phyloP scores from a whole-genome alignment of 2,797 vertebrate genomes.

The Myotis myotis region DNA sequence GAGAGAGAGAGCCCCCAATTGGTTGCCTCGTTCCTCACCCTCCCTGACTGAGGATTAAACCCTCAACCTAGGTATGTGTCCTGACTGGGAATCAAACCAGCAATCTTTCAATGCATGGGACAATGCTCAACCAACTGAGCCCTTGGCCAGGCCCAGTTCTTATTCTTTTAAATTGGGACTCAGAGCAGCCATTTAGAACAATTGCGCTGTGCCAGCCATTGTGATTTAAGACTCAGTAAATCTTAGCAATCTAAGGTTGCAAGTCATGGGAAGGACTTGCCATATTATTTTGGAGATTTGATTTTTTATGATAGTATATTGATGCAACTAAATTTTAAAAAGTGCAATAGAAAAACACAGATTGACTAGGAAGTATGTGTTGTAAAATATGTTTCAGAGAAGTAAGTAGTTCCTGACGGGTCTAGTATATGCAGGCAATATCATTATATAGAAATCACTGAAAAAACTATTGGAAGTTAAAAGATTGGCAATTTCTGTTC shows the following conservation, averaged over 20 bases:
- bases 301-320: slow-evolving; percentile 34
- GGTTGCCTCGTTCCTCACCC: no score
- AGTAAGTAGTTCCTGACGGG: background rate
- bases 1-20: no score
- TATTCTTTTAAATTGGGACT: background rate
- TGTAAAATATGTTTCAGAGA: slow-evolving; percentile 33
- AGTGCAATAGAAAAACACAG: background rate
- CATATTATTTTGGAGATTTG: background rate
- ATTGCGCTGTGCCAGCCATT: background rate
- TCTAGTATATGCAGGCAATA: slow-evolving; percentile 18
- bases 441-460: slow-evolving; percentile 14
- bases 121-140: background rate
- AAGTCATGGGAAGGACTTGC: background rate
- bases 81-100: no score
- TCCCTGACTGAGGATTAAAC: no score
- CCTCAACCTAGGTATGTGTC: no score
- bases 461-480: background rate
- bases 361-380: background rate
- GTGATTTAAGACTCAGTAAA: slow-evolving; percentile 11
- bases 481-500: slow-evolving; percentile 9
- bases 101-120: no score
- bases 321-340: slow-evolving; percentile 16
- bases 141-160: background rate
- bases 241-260: background rate
- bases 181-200: background rate